Evolutionary conservation across 1,140 invertebrate genomes (phyloP).

Genomic region (Nylanderia fulva): DNA sequence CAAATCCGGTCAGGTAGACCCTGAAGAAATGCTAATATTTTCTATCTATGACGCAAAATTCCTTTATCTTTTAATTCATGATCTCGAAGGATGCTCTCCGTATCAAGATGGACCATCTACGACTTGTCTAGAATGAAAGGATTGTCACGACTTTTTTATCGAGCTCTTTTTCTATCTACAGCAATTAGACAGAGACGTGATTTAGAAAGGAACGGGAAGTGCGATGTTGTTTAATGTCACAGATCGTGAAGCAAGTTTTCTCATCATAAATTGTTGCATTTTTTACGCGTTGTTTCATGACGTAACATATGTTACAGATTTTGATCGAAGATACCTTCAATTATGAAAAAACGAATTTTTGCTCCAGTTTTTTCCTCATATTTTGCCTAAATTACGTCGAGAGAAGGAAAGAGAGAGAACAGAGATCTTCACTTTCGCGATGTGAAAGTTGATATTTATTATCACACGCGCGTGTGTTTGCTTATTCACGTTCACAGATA

Average conservation of each 20-base stretch:
- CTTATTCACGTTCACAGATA: background rate
- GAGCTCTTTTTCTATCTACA: background rate
- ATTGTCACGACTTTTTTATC: background rate
- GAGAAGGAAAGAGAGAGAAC: background rate
- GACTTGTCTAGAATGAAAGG: background rate
- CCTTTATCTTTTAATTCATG: background rate
- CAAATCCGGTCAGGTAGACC: background rate
- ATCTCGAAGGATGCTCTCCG: background rate
- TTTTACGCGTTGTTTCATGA: background rate
- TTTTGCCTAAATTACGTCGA: background rate
- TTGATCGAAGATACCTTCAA: background rate
- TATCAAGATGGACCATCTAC: background rate
- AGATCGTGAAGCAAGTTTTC: background rate
- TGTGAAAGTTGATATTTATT: background rate
- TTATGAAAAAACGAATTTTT: constrained; percentile 2
- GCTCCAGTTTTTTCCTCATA: background rate
- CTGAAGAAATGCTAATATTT: background rate
- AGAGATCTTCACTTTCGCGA: constrained; percentile 41
- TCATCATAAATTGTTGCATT: background rate
- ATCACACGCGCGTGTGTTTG: too few relatives aligned
- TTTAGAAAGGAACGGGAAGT: background rate
- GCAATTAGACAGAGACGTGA: background rate
- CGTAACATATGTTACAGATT: constrained; percentile 51
- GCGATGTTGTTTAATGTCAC: constrained; percentile 1
- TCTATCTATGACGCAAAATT: background rate